Base-by-base conservation (phyloP, 2,797 vertebrate species). In the Gambelia wislizenii region DNA sequence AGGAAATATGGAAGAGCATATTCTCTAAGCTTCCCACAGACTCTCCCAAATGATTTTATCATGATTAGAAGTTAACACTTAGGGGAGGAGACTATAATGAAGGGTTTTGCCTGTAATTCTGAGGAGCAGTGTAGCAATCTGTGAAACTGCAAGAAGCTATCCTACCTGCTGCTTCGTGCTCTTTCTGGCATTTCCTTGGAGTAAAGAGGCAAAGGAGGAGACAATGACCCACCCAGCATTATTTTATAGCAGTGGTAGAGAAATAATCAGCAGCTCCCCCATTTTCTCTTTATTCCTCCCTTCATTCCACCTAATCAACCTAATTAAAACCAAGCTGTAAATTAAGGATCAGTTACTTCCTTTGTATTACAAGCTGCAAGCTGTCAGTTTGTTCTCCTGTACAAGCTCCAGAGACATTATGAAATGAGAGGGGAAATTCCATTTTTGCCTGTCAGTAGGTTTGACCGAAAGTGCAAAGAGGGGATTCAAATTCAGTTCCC, bases 251-350 rank as follows among this genome's bases (percentile, higher is more conserved):
- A 64, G 33, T 59, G 30, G 27, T 47, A 64, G 64, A 83, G n/a
- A 14, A 59, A 44, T 47, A 77, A 64, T 9, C 6, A 22, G 20
- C 20, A 61, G 7, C 12, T 8, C 2, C 10, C 20, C 30, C 56
- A 4, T 22, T 77, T 39, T 49, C 44, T 77, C 56, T 86, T 14
- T 49, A 20, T 64, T 49, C 27, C 59, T 20, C 42, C 54, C 49
- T 64, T 61, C 30, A 14, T 39, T 76, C 39, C 42, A 44, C 30
- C 74, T 49, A 44, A 61, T 77, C 42, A 64, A 77, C 30, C 42
- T 61, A 64, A 84, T 84, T 84, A 42, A 84, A 74, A 72, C 67
- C n/a, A 84, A 84, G 67, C 33, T 84, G 69, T 84, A 69, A 84
- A 74, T 84, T 84, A 54, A 72, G 69, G n/a, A 84, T 54, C 36